A percentile compares a stretch with the other conserved stretches of the same genome.
Evolutionary conservation across 2,113 vertebrate species (phyloP).

Genomic region (Alethe castanea): DNA sequence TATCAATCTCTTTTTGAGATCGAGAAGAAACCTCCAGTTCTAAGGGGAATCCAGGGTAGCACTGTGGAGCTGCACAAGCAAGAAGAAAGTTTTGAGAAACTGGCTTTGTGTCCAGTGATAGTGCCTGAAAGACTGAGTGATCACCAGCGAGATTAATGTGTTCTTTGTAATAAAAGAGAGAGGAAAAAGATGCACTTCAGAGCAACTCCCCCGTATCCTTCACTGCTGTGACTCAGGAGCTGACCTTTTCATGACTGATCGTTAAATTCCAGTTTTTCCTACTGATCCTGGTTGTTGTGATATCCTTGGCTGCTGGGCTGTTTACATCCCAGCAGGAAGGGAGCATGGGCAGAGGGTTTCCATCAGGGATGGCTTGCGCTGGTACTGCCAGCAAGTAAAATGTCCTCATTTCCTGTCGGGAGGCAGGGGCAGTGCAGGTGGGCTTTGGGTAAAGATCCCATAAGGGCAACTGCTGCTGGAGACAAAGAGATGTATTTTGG

Average conservation of each 20-base stretch:
- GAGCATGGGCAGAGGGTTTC: background rate
- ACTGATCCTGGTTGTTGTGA: background rate
- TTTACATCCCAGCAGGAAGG: background rate
- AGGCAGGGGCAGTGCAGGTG: background rate
- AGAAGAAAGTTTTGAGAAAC: background rate
- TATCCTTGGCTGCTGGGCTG: background rate
- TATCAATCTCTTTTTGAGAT: slow-evolving; percentile 71
- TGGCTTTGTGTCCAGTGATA: background rate
- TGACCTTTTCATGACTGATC: background rate
- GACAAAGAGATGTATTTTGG: background rate
- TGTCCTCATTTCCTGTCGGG: background rate
- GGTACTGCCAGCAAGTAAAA: background rate
- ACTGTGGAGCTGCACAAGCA: slow-evolving; percentile 38
- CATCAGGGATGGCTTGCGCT: background rate
- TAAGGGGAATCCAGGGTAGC: slow-evolving; percentile 65
- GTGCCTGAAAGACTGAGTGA: slow-evolving; percentile 48
- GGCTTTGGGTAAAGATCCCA: background rate
- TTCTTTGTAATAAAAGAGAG: background rate
- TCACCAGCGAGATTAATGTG: background rate
- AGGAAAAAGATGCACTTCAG: background rate
- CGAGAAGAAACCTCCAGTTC: slow-evolving; percentile 63
- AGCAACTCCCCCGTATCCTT: background rate
- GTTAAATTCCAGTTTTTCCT: background rate
- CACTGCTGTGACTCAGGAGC: background rate
- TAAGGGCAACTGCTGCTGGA: background rate